Conservation (phyloP, 2,888 invertebrate genomes). For the Stenurella melanura region DNA sequence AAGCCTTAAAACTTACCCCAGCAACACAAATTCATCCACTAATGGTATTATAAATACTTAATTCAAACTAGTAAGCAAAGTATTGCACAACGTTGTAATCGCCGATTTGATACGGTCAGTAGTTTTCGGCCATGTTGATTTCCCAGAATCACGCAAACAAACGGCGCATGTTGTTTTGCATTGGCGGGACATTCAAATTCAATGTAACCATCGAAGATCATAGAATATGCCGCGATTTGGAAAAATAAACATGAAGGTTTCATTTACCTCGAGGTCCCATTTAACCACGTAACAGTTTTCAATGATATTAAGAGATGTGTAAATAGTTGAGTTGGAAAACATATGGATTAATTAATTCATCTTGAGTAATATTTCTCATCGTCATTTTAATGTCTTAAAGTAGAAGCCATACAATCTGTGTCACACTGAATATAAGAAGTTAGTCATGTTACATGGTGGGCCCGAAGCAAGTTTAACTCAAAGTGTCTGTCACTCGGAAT, state of each 20-base stretch:
- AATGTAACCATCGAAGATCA: neutral
- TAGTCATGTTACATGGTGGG: no score
- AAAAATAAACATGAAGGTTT: neutral
- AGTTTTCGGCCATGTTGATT: neutral
- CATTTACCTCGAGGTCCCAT: neutral
- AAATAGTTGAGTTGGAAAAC: no score
- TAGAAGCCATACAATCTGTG: no score
- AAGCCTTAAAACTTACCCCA: neutral
- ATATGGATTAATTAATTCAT: no score
- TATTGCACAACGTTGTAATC: neutral
- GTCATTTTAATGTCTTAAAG: no score
- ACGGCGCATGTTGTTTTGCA: neutral
- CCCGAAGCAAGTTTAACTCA: no score
- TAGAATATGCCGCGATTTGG: neutral
- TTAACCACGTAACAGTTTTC: neutral
- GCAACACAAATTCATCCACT: neutral
- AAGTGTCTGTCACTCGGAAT: no score
- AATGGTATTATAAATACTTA: neutral
- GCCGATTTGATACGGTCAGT: neutral
- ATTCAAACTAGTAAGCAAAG: neutral
- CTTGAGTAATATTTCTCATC: no score
- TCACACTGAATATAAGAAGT: no score
- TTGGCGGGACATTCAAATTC: neutral
- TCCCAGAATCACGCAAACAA: neutral
- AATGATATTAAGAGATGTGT: no score